Conservation (phyloP, 2,888 invertebrate genomes). For the Prosopocoilus inquinatus region DNA sequence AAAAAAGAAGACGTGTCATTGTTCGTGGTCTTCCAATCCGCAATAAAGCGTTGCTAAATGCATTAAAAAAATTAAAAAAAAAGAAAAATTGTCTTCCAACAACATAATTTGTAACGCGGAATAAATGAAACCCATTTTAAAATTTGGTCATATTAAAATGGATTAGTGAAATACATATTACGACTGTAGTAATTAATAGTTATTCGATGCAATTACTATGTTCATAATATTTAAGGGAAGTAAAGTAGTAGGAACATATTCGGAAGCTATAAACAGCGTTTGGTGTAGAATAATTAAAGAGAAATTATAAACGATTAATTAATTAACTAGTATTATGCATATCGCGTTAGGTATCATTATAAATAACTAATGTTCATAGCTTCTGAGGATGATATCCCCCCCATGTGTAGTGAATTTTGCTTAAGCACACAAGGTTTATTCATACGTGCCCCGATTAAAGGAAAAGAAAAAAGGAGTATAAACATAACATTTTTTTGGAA, state of each 20-base stretch:
- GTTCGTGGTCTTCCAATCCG: too few species aligned
- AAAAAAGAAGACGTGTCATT: too few species aligned
- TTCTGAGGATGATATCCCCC: neutral
- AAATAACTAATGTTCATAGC: neutral
- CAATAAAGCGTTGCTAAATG: too few species aligned
- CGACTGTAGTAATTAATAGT: neutral
- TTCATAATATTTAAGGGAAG: too few species aligned
- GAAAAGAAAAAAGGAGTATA: slow-evolving; percentile 12
- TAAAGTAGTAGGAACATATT: neutral
- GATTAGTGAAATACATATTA: too few species aligned
- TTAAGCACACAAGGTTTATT: neutral
- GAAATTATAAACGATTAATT: too few species aligned
- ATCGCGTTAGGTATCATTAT: neutral
- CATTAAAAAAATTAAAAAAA: too few species aligned
- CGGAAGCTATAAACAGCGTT: neutral
- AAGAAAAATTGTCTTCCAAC: too few species aligned
- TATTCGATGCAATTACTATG: neutral
- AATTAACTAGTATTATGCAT: neutral
- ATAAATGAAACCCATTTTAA: too few species aligned
- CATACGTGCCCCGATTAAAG: slow-evolving; percentile 4
- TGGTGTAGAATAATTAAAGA: neutral
- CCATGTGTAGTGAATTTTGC: slow-evolving; percentile 8
- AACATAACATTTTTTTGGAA: slow-evolving; percentile 17
- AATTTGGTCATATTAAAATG: too few species aligned
- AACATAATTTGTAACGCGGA: too few species aligned